These are phyloP conservation scores for Myripristis jacobus DNA, from an alignment of 2,797 vertebrate species.

Conservation along the genomic window DNA sequence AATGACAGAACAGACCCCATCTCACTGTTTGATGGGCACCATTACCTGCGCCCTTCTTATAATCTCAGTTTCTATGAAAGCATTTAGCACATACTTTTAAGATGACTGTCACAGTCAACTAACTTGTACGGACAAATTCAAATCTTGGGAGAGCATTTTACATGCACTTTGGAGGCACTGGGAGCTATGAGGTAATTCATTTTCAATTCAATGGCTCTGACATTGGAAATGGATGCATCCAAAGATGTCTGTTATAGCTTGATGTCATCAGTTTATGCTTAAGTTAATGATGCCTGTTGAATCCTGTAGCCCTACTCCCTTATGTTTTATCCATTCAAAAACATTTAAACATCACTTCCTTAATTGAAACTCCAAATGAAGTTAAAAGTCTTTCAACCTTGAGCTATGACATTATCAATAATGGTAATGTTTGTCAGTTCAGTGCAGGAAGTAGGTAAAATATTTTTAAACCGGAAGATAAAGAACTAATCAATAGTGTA, in stretches of 20 bases:
- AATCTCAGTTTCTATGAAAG: background rate
- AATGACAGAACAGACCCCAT: background rate
- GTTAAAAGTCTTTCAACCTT: too few relatives aligned
- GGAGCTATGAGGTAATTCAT: slow-evolving; percentile 8
- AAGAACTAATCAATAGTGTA: too few relatives aligned
- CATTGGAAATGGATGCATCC: slow-evolving; percentile 7
- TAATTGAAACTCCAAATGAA: slow-evolving; percentile 3
- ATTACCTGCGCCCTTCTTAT: background rate
- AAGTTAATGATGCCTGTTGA: too few relatives aligned
- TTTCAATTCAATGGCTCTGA: slow-evolving; percentile 7
- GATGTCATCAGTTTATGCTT: background rate
- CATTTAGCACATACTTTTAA: background rate
- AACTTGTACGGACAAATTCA: background rate
- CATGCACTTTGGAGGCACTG: background rate
- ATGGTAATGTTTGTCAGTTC: too few relatives aligned
- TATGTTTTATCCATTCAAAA: slow-evolving; percentile 12
- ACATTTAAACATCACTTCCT: slow-evolving; percentile 1
- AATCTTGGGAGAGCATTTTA: background rate
- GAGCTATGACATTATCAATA: too few relatives aligned
- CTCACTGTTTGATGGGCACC: background rate
- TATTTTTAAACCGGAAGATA: too few relatives aligned
- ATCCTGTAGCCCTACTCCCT: too few relatives aligned
- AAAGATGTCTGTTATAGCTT: background rate
- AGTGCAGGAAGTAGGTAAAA: too few relatives aligned
- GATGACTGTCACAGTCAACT: background rate